These are phyloP conservation scores for Crossocerus cetratus DNA, from an alignment of 2,888 invertebrate genomes.

Conservation along the genomic window DNA sequence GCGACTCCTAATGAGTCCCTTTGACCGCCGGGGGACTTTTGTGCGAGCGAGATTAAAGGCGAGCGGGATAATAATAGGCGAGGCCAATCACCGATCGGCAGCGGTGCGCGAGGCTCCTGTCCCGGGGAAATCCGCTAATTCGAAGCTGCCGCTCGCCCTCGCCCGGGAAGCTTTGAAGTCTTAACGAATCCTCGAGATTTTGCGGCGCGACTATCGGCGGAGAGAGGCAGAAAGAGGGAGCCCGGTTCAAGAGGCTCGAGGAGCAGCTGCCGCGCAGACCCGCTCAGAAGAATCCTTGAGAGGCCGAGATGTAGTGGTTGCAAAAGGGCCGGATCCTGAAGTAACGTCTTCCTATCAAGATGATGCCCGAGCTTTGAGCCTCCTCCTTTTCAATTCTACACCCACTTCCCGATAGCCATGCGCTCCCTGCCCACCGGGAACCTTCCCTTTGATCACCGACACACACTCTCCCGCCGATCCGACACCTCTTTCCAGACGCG, in stretches of 20 bases:
- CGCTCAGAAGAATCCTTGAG: background rate
- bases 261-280: slow-evolving; percentile 1
- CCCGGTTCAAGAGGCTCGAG: slow-evolving; percentile 20
- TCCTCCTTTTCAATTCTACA: slow-evolving; percentile 8
- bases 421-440: background rate
- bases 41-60: slow-evolving; percentile 5
- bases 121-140: slow-evolving; percentile 54
- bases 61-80: slow-evolving; percentile 27
- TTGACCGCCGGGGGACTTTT: background rate
- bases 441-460: too few species aligned
- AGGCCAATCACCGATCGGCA: slow-evolving; percentile 35
- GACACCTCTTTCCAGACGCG: too few species aligned
- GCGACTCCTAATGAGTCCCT: background rate
- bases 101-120: slow-evolving; percentile 29
- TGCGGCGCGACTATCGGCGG: slow-evolving; percentile 4
- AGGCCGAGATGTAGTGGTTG: background rate
- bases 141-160: slow-evolving; percentile 33
- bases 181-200: slow-evolving; percentile 58
- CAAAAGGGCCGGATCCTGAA: slow-evolving; percentile 2
- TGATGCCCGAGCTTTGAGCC: slow-evolving; percentile 24
- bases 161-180: slow-evolving; percentile 59
- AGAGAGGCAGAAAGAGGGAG: too few species aligned
- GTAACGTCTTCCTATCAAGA: slow-evolving; percentile 19
- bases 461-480: too few species aligned
- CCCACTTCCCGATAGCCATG: background rate